Conservation (phyloP, 2,797 vertebrate genomes). For the Dermochelys coriacea region DNA sequence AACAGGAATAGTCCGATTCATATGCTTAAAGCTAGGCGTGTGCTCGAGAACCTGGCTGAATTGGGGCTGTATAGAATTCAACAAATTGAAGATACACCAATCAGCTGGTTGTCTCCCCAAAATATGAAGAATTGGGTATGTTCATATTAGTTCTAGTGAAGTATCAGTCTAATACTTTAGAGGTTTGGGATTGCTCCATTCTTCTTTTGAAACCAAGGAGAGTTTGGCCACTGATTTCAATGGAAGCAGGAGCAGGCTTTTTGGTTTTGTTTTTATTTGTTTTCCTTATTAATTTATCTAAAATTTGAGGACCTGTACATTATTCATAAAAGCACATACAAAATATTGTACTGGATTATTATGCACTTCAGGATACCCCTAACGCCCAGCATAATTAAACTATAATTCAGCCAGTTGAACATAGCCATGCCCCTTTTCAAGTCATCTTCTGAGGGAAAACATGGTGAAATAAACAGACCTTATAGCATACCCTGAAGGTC, state of each 20-base stretch:
- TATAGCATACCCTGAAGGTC: background rate
- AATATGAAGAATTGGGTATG: accelerated
- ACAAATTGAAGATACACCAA: accelerated
- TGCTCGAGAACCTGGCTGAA: background rate
- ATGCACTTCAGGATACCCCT: background rate
- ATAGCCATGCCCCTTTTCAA: background rate
- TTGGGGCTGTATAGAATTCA: accelerated
- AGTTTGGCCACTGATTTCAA: background rate
- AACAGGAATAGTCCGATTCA: background rate
- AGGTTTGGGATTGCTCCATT: background rate
- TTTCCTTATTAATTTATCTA: background rate
- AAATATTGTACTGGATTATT: background rate
- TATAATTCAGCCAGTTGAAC: background rate
- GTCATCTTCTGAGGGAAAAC: background rate
- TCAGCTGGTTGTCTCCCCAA: background rate
- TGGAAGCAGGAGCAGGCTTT: background rate
- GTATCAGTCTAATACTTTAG: accelerated
- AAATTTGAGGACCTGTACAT: background rate
- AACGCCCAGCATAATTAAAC: background rate
- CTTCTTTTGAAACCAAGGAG: background rate
- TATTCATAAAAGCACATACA: background rate
- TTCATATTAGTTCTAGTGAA: accelerated
- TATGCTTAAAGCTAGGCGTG: background rate
- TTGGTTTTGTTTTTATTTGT: background rate
- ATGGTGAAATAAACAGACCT: background rate